A percentile compares a stretch with the other conserved stretches of the same genome.
These are phyloP conservation scores for Takifugu ocellatus DNA, from an alignment of 2,797 vertebrate genomes.

Conservation along the genomic window DNA sequence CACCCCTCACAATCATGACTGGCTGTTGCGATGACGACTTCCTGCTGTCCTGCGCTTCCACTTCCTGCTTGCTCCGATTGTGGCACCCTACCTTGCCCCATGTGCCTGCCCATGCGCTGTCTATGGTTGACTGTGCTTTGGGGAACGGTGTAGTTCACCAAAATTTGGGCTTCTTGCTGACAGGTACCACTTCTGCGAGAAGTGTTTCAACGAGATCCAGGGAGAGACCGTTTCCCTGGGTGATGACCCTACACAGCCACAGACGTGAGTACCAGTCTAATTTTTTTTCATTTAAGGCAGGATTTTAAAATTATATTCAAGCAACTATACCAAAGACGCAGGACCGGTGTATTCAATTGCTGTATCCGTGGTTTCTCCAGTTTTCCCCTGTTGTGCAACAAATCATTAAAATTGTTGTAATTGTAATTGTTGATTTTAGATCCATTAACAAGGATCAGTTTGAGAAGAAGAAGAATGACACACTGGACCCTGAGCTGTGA, in stretches of 20 bases:
- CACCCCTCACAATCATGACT: slow-evolving; percentile 68
- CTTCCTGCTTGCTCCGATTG: slow-evolving; percentile 84
- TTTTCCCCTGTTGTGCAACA: neutral
- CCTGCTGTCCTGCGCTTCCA: slow-evolving; percentile 70
- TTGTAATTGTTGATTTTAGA: slow-evolving; percentile 77
- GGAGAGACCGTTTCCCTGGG: slow-evolving; percentile 97
- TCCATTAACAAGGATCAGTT: slow-evolving; percentile 99
- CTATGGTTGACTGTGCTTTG: slow-evolving; percentile 91
- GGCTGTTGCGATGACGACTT: slow-evolving; percentile 76
- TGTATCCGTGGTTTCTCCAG: neutral
- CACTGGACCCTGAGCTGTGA: slow-evolving; percentile 96
- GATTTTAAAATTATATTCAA: neutral
- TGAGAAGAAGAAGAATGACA: slow-evolving; percentile 99
- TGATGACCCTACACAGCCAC: slow-evolving; percentile 96
- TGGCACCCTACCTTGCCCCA: slow-evolving; percentile 69
- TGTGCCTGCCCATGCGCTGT: slow-evolving; percentile 86
- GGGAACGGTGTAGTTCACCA: slow-evolving; percentile 93
- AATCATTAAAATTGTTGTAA: neutral
- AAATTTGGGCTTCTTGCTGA: slow-evolving; percentile 99
- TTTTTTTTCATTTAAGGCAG: neutral
- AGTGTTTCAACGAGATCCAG: slow-evolving; percentile 99
- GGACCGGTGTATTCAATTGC: neutral
- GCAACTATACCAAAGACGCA: neutral
- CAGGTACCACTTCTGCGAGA: slow-evolving; percentile 99
- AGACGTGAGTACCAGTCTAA: slow-evolving; percentile 85